Percentiles rank a stretch among this genome's conserved stretches.
These are phyloP conservation scores for Peromyscus leucopus DNA, from an alignment of 2,113 vertebrate genomes.

Conservation along the genomic window DNA sequence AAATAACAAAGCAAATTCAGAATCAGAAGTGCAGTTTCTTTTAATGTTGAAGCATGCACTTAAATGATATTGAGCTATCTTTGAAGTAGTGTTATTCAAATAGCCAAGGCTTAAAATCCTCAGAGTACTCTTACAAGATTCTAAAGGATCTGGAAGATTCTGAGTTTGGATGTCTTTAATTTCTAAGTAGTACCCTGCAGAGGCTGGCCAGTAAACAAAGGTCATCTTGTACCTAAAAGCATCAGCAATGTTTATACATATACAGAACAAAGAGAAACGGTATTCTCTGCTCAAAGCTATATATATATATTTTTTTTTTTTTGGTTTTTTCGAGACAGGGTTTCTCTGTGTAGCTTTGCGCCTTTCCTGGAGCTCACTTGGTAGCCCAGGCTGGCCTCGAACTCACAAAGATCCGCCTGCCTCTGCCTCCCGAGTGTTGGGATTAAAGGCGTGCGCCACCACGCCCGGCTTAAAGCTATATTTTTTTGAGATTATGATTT, in stretches of 20 bases:
- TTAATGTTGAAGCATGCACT: neutral
- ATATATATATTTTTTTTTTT: too few species aligned
- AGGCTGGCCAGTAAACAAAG: neutral
- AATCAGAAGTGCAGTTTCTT: neutral
- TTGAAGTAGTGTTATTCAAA: neutral
- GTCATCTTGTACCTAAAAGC: neutral
- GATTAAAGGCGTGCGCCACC: too few species aligned
- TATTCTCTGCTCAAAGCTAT: neutral
- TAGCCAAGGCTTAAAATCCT: neutral
- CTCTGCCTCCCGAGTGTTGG: too few species aligned
- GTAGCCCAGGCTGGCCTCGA: too few species aligned
- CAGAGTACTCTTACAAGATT: neutral
- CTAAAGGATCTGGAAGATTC: neutral
- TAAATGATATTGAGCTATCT: constrained; percentile 1
- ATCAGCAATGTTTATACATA: neutral
- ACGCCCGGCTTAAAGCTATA: neutral
- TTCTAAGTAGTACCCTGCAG: neutral
- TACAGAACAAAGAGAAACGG: neutral
- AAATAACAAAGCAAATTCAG: neutral
- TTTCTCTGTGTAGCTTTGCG: too few species aligned
- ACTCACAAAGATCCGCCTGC: too few species aligned
- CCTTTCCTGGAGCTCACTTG: too few species aligned
- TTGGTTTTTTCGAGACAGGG: too few species aligned
- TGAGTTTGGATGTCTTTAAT: neutral
- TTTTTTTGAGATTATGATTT: neutral